Percentiles rank a stretch among this genome's conserved stretches.
These are phyloP conservation scores for Epizoanthus rinbou DNA, from an alignment of 92 coral and sea anemone species.

Conservation along the genomic window DNA sequence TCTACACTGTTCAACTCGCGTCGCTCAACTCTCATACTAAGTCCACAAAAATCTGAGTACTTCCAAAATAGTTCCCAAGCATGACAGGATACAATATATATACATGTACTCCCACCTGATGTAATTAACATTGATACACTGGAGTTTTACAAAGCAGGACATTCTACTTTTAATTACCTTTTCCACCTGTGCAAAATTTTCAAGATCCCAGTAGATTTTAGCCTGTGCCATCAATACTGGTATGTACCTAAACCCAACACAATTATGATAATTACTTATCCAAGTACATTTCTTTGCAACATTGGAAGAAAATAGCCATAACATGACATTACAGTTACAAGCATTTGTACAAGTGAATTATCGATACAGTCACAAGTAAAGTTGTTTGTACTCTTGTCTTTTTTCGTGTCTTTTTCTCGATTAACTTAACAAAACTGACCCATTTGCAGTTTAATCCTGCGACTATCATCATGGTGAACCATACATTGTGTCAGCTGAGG, in stretches of 20 bases:
- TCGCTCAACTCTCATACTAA: no score
- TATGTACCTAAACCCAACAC: constrained; percentile 69
- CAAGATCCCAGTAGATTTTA: constrained; percentile 96
- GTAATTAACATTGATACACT: not conserved
- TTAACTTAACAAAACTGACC: no score
- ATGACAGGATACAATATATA: no score
- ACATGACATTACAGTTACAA: no score
- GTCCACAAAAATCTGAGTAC: no score
- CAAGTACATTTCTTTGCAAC: not conserved
- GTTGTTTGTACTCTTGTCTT: no score
- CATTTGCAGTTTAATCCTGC: no score
- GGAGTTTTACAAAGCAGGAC: not conserved
- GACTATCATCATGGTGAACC: no score
- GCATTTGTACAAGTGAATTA: not conserved
- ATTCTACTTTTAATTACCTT: constrained; percentile 60
- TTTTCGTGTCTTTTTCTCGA: no score
- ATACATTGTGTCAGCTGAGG: no score
- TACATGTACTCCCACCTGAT: not conserved
- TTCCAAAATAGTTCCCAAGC: no score
- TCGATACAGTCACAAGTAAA: not conserved
- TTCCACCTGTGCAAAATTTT: constrained; percentile 96
- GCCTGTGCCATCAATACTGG: constrained; percentile 99
- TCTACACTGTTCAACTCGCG: no score
- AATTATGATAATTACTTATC: not conserved
- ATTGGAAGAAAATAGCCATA: not conserved